A percentile compares a stretch with the other conserved stretches of the same genome.
phyloP scores from a whole-genome alignment of 2,797 vertebrate genomes.

The Hozukius guyotensis region DNA sequence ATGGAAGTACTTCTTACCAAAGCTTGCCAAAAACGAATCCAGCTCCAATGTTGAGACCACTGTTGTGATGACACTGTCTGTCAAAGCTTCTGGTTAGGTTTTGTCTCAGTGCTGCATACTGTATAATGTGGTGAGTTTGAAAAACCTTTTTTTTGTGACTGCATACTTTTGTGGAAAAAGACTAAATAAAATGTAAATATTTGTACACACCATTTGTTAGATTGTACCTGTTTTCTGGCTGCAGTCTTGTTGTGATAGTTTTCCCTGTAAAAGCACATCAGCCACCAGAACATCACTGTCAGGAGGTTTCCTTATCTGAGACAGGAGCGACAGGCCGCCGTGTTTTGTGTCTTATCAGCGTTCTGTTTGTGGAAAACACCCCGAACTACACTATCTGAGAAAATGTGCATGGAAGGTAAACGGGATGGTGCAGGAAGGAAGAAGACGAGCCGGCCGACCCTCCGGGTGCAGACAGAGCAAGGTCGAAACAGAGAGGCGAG shows the following conservation, averaged over 20 bases:
- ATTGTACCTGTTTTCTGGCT: neutral
- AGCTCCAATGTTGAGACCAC: conserved; percentile 35
- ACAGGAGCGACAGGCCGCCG: neutral
- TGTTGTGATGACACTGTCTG: conserved; percentile 43
- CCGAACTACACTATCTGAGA: neutral
- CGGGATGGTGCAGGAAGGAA: neutral
- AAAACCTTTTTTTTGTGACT: conserved; percentile 38
- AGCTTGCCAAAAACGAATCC: conserved; percentile 43
- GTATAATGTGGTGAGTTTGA: conserved; percentile 16
- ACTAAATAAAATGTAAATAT: conserved; percentile 71
- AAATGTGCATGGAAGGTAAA: neutral
- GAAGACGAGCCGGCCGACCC: neutral
- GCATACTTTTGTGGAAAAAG: conserved; percentile 48
- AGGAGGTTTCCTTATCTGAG: conserved; percentile 7
- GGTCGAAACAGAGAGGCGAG: neutral
- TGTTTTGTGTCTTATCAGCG: neutral
- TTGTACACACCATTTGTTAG: conserved; percentile 38
- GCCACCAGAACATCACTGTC: neutral
- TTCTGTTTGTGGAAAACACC: neutral
- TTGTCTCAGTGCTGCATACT: conserved; percentile 48
- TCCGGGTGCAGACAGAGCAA: neutral
- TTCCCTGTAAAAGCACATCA: neutral
- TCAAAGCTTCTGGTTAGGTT: conserved; percentile 29
- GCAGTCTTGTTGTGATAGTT: neutral
- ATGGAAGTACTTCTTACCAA: conserved; percentile 24